Percentiles rank a stretch among this genome's conserved stretches.
phyloP scores from a whole-genome alignment of 2,888 invertebrate genomes.

The Halictus ligatus region DNA sequence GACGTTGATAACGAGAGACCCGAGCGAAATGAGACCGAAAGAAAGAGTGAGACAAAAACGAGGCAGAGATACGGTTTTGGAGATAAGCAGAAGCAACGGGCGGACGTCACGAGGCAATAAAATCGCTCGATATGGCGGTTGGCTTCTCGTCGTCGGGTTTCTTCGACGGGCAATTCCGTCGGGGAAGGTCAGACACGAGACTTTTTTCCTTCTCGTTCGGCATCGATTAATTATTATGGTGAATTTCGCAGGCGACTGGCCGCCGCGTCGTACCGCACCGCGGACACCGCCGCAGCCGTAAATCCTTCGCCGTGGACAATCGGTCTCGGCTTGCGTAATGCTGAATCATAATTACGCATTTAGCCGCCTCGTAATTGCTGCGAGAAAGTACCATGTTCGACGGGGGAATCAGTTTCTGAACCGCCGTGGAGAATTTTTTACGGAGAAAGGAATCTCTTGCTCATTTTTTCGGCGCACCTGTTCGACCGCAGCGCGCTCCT shows the following conservation, averaged over 20 bases:
- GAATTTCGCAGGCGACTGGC: slow-evolving; percentile 12
- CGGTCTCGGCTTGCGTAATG: slow-evolving; percentile 6
- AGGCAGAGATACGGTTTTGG: slow-evolving; percentile 12
- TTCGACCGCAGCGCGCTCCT: not conserved
- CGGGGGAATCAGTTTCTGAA: not conserved
- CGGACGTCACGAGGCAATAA: slow-evolving; percentile 38
- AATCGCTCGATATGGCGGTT: slow-evolving; percentile 11
- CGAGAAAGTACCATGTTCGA: not conserved
- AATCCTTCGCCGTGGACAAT: slow-evolving; percentile 9
- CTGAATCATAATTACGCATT: not conserved
- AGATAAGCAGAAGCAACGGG: slow-evolving; percentile 38
- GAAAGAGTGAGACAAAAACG: not conserved
- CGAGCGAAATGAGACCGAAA: not conserved
- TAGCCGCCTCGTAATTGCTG: not conserved
- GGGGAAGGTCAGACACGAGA: slow-evolving; percentile 41
- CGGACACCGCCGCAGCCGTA: not conserved
- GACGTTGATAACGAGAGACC: slow-evolving; percentile 47
- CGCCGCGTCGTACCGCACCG: not conserved
- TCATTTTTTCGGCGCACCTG: not conserved
- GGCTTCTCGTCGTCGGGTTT: not conserved
- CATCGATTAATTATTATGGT: slow-evolving; percentile 34
- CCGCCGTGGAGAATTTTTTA: not conserved
- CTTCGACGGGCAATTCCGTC: slow-evolving; percentile 23
- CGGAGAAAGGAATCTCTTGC: too few relatives aligned
- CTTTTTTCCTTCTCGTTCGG: slow-evolving; percentile 13